Conservation (phyloP, 92 coral and sea anemone genomes). For the Phenganax subtilis region DNA sequence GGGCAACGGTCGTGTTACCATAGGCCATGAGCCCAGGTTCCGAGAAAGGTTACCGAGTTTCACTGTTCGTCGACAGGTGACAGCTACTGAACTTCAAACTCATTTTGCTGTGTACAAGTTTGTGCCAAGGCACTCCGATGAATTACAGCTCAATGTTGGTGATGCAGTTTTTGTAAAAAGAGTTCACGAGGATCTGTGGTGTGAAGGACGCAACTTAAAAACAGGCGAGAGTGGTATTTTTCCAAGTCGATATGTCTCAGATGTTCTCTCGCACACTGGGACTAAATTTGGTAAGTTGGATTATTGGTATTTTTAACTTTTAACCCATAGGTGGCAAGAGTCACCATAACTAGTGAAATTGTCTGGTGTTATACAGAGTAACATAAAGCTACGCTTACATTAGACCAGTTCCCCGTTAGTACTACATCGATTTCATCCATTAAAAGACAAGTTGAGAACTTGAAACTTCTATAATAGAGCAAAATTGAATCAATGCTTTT, state of each 20-base stretch:
- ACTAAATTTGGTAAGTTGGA: constrained; percentile 29
- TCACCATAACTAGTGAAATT: background rate
- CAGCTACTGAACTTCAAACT: constrained; percentile 49
- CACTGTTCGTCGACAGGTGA: background rate
- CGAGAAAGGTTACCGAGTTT: constrained; percentile 33
- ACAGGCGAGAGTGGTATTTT: constrained; percentile 73
- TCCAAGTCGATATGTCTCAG: constrained; percentile 86
- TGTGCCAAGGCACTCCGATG: constrained; percentile 78
- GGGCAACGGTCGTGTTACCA: constrained; percentile 1
- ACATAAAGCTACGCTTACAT: too few relatives aligned
- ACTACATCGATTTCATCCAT: too few relatives aligned
- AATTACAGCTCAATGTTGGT: constrained; percentile 66
- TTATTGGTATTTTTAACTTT: background rate
- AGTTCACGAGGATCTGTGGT: constrained; percentile 84
- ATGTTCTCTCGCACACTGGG: constrained; percentile 55
- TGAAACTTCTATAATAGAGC: too few relatives aligned
- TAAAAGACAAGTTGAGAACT: too few relatives aligned
- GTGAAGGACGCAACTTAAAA: constrained; percentile 61
- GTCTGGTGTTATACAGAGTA: too few relatives aligned
- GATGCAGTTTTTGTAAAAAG: constrained; percentile 72
- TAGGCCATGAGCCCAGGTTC: constrained; percentile 11
- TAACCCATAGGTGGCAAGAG: background rate
- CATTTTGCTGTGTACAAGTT: constrained; percentile 86
- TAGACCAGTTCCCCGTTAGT: too few relatives aligned
- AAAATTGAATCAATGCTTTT: too few relatives aligned